Evolutionary conservation across 2,797 vertebrate genomes (phyloP), one percentile per base, ranked within the genome.

Genomic region (Picus viridis): DNA sequence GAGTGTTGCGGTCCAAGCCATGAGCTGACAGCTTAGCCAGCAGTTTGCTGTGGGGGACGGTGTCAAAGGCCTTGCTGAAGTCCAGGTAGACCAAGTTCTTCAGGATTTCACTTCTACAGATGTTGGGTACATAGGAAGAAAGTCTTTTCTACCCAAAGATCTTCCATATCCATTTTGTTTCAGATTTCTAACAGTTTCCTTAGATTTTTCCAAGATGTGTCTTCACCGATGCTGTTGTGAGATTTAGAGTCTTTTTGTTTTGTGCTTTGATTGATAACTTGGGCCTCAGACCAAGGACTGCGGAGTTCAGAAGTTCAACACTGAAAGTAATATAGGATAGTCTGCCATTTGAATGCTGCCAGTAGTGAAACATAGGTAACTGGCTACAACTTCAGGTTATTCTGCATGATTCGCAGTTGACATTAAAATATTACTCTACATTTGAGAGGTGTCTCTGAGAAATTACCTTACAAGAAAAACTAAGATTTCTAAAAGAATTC

Each of bases 391-490:
- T 80, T 94, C 30, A 70, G 32, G 58, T 75, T 92, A 59, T 72
- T 89, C 72, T 83, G 26, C 2, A 1, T 65, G 70, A 39, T 92
- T 89, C 71, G 56, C 49, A 78, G 49, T 34, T 62, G 51, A 47
- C 58, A 84, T 89, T 47, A 30, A 84, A 88, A 70, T 58, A 45
- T 17, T 79, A 16, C 53, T 74, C 24, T 94, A 4, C 63, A 20
- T 70, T 89, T 89, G 62, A 89, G 72, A 91, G 27, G 51, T 67
- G 51, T 69, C 74, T 86, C 90, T 96, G 85, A 95, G 73, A 97
- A 97, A 93, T 88, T 89, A 30, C 86, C 47, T 88, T 93, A 65
- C 77, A 89, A 96, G 93, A 85, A 92, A 93, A 92, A 47, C 56
- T 89, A 83, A 87, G 43, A 32, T 23, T 83, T 89, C 88, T 86